phyloP scores from a whole-genome alignment of 2,113 vertebrate genomes.

The Thryonomys swinderianus region DNA sequence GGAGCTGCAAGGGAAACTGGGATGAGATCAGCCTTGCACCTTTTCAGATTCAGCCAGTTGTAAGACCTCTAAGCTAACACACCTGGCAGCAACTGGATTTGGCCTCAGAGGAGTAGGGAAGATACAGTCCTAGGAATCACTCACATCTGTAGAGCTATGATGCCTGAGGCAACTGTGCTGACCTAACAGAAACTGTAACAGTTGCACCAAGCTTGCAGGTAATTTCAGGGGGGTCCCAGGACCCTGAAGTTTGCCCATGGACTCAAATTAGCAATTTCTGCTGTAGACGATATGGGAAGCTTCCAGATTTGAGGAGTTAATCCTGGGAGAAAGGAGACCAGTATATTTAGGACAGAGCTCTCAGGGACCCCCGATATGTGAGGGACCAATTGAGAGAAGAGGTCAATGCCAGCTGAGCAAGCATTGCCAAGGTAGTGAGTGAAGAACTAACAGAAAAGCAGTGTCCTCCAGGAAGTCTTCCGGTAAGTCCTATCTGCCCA shows the following conservation, averaged over 20 bases:
- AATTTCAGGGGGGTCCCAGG: background rate
- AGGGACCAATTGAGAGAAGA: background rate
- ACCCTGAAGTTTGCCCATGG: background rate
- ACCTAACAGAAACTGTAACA: background rate
- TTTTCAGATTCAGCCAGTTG: background rate
- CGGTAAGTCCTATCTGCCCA: background rate
- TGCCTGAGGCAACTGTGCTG: background rate
- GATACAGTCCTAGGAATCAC: background rate
- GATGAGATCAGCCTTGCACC: background rate
- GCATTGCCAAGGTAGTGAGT: background rate
- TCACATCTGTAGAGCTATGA: background rate
- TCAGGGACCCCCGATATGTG: background rate
- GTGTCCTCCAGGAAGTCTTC: background rate
- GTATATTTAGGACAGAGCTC: background rate
- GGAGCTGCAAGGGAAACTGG: fast-evolving
- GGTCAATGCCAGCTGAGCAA: background rate
- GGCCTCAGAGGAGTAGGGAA: background rate
- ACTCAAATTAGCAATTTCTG: background rate
- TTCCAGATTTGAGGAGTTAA: background rate
- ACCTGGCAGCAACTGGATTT: background rate
- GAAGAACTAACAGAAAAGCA: background rate
- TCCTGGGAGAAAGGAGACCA: background rate
- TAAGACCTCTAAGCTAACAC: background rate
- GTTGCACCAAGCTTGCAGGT: background rate
- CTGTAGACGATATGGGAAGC: background rate